These are phyloP conservation scores for Mamestra configurata DNA, from an alignment of 1,140 invertebrate genomes.

Conservation along the genomic window DNA sequence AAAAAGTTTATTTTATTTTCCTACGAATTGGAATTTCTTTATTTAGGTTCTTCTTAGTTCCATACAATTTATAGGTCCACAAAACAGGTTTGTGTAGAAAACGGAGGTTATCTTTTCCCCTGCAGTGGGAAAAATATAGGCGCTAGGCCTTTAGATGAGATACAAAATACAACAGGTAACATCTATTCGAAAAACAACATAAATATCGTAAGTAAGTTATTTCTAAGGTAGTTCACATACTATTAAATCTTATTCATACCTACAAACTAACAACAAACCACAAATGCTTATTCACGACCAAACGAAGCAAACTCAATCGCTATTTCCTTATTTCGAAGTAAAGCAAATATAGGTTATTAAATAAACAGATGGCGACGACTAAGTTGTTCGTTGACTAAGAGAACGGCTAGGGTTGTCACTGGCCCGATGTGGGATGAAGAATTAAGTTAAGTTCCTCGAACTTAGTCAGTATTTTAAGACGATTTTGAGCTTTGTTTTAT, in stretches of 20 bases:
- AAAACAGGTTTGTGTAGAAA: too few relatives aligned
- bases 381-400: background rate
- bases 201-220: background rate
- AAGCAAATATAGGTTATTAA: conserved; percentile 6
- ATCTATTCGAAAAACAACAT: too few relatives aligned
- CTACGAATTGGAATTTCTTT: too few relatives aligned
- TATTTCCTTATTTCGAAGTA: conserved; percentile 27
- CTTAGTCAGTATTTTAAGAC: background rate
- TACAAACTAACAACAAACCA: background rate
- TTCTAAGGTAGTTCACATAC: background rate
- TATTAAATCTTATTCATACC: background rate
- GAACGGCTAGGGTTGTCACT: background rate
- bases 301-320: conserved; percentile 9
- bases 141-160: too few relatives aligned
- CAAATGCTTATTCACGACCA: background rate
- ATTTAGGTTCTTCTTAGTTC: too few relatives aligned
- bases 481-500: background rate
- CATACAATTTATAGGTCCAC: too few relatives aligned
- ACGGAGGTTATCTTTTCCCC: too few relatives aligned
- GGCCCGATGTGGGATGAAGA: background rate
- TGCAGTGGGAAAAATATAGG: too few relatives aligned
- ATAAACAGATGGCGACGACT: background rate
- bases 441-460: background rate
- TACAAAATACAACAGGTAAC: too few relatives aligned
- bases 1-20: too few relatives aligned